Evolutionary conservation across 2,113 vertebrate species (phyloP).

Genomic region (Neogale vison): DNA sequence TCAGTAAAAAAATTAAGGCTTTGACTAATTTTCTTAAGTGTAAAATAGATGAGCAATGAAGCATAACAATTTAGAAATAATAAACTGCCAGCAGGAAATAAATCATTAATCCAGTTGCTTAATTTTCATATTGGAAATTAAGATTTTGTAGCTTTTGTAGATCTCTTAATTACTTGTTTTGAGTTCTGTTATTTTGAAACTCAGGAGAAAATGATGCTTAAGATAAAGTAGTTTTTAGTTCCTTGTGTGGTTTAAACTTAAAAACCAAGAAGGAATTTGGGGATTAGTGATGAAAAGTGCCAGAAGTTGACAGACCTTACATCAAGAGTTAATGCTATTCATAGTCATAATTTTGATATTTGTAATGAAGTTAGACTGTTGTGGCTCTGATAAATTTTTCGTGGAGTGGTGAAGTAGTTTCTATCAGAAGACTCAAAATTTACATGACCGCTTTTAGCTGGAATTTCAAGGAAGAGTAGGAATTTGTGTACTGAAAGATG

Average conservation of each 20-base stretch:
- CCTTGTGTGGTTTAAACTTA: neutral
- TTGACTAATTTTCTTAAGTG: neutral
- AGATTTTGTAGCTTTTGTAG: neutral
- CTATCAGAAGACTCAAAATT: neutral
- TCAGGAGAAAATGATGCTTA: neutral
- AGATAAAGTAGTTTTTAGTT: neutral
- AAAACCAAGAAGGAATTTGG: neutral
- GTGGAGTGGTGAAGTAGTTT: neutral
- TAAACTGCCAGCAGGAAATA: neutral
- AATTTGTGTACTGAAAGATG: neutral
- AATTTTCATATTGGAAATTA: neutral
- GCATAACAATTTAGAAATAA: neutral
- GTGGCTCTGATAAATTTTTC: neutral
- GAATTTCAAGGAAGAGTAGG: neutral
- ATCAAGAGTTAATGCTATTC: neutral
- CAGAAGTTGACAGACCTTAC: neutral
- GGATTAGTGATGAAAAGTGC: neutral
- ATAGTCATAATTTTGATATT: neutral
- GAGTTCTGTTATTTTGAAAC: neutral
- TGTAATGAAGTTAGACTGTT: neutral
- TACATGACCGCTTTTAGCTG: neutral
- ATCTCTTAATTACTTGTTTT: neutral
- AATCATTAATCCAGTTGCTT: neutral
- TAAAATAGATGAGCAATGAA: neutral
- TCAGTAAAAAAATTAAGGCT: neutral